phyloP scores from a whole-genome alignment of 2,797 vertebrate genomes.

The Brotula barbata region DNA sequence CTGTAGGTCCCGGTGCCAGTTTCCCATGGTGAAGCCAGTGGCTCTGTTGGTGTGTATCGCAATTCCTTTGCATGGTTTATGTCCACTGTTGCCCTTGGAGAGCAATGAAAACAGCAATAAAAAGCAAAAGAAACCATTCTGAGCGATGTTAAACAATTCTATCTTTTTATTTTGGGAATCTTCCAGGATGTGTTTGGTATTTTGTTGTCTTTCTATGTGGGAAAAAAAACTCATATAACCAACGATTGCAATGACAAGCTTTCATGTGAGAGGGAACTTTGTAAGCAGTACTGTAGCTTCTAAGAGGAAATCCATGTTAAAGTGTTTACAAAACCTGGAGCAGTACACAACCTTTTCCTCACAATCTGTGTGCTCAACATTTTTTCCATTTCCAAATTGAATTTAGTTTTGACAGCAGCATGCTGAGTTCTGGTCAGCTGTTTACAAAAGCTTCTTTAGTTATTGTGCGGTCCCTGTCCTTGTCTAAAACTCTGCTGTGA shows the following conservation, averaged over 20 bases:
- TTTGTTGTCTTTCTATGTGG: background rate
- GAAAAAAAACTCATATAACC: too few relatives aligned
- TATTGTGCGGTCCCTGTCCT: too few relatives aligned
- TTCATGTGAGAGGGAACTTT: background rate
- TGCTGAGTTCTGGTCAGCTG: background rate
- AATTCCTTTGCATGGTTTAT: background rate
- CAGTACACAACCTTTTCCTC: background rate
- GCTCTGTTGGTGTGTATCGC: background rate
- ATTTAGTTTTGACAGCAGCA: background rate
- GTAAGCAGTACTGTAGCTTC: background rate
- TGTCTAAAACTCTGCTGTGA: background rate
- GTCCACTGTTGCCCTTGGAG: background rate
- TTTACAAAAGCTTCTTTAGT: background rate
- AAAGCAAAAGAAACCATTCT: background rate
- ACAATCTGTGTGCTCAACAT: background rate
- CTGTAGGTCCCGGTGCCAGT: background rate
- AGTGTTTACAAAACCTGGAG: background rate
- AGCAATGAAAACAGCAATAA: background rate
- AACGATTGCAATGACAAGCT: background rate
- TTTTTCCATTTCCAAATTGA: background rate
- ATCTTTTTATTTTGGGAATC: slow-evolving; percentile 1
- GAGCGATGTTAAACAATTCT: background rate
- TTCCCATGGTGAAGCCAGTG: background rate
- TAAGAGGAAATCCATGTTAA: background rate
- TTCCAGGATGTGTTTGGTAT: background rate